Evolutionary conservation across 2,888 invertebrate species (phyloP).

Genomic region (Zelleria hepariella): DNA sequence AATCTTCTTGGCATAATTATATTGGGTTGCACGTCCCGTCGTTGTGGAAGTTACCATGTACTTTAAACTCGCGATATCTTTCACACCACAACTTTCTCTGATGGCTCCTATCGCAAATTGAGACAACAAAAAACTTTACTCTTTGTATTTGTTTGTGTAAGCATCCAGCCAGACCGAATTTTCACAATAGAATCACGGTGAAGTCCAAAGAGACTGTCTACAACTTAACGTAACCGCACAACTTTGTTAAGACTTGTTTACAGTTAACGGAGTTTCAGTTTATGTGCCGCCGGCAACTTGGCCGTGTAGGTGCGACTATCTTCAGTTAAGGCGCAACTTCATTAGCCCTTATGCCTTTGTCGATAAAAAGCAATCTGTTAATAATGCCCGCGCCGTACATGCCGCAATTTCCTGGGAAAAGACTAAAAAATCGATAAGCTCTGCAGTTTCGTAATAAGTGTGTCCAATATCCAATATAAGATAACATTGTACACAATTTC

Average conservation of each 20-base stretch:
- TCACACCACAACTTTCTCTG: neutral
- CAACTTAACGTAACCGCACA: constrained; percentile 47
- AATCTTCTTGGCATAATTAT: neutral
- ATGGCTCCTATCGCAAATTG: neutral
- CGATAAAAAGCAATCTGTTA: neutral
- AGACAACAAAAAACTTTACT: neutral
- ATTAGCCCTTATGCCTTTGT: neutral
- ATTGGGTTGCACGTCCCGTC: neutral
- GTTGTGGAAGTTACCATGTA: neutral
- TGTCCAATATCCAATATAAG: neutral
- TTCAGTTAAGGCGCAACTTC: neutral
- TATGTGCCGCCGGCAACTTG: constrained; percentile 33
- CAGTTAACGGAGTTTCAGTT: constrained; percentile 36
- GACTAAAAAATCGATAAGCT: neutral
- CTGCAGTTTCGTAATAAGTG: neutral
- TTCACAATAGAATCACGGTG: constrained; percentile 41
- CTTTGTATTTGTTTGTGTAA: neutral
- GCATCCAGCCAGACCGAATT: neutral
- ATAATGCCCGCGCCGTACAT: neutral
- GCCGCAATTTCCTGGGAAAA: neutral
- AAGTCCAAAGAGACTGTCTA: constrained; percentile 42
- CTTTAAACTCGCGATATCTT: neutral
- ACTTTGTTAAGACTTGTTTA: constrained; percentile 63
- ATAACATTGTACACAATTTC: neutral
- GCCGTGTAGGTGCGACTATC: neutral